Conservation (phyloP, 1,140 invertebrate species). For the Agrypnia vestita region DNA sequence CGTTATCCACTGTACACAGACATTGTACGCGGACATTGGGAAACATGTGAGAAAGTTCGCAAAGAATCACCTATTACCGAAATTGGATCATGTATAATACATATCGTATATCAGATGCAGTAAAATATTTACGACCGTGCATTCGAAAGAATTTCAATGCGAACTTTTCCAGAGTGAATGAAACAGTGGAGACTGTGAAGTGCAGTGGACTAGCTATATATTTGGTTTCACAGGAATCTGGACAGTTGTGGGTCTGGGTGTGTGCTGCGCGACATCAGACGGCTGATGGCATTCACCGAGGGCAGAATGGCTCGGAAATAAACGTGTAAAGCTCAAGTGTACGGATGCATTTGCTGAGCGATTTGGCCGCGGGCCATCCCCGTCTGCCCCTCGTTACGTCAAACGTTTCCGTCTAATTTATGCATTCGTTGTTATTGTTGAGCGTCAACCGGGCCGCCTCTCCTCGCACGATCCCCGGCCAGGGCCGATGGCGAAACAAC, state of each 20-base stretch:
- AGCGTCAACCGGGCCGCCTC: constrained; percentile 2
- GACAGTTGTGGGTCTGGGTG: background rate
- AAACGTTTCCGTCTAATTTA: constrained; percentile 37
- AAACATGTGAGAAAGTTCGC: no score
- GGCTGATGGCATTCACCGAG: constrained; percentile 38
- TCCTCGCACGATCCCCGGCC: background rate
- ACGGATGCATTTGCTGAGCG: constrained; percentile 55
- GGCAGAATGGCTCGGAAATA: constrained; percentile 55
- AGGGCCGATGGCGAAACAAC: background rate
- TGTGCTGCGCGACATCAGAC: constrained; percentile 37
- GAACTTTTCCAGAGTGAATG: no score
- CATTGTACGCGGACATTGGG: no score
- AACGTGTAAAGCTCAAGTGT: constrained; percentile 54
- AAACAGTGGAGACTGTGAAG: no score
- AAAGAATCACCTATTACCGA: no score
- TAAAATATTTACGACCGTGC: no score
- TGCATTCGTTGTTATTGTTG: constrained; percentile 30
- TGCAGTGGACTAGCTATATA: no score
- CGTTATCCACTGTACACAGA: no score
- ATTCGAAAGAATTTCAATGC: no score
- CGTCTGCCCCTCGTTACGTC: constrained; percentile 24
- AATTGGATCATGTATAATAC: no score
- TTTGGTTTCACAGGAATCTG: no score
- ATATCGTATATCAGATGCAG: no score
- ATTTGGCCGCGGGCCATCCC: constrained; percentile 53